Percentiles rank a stretch among this genome's conserved stretches.
phyloP scores from a whole-genome alignment of 2,888 invertebrate species.

The Agriopis marginaria region DNA sequence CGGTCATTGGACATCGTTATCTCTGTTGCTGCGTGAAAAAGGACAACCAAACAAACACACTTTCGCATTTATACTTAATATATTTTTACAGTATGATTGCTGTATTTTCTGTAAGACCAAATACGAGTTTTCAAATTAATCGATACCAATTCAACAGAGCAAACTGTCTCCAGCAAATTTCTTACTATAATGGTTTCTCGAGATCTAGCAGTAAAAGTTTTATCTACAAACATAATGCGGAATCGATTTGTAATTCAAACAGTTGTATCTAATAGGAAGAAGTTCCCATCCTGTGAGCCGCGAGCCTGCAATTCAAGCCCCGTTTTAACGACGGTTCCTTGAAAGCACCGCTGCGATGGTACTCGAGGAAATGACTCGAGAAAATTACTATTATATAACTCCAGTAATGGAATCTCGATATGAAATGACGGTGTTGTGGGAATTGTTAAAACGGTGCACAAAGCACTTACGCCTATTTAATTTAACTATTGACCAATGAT shows the following conservation, averaged over 20 bases:
- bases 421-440: slow-evolving; percentile 40
- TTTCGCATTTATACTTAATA: too few species aligned
- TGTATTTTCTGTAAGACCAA: too few species aligned
- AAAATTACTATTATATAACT: slow-evolving; percentile 74
- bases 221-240: slow-evolving; percentile 21
- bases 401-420: slow-evolving; percentile 46
- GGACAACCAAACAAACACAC: too few species aligned
- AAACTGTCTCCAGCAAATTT: neutral
- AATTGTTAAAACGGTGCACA: slow-evolving; percentile 39
- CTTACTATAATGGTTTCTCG: neutral
- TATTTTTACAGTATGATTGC: too few species aligned
- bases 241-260: slow-evolving; percentile 47
- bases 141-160: too few species aligned
- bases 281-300: slow-evolving; percentile 55
- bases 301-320: slow-evolving; percentile 71
- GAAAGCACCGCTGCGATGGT: slow-evolving; percentile 65
- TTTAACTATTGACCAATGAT: slow-evolving; percentile 10
- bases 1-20: too few species aligned
- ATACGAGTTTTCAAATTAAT: too few species aligned
- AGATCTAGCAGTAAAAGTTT: slow-evolving; percentile 12
- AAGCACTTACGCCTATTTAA: slow-evolving; percentile 6
- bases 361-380: slow-evolving; percentile 68
- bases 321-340: slow-evolving; percentile 82
- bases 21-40: too few species aligned
- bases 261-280: slow-evolving; percentile 55